Base-by-base conservation (phyloP, 2,888 invertebrate species). In the Embidobia sp. region DNA sequence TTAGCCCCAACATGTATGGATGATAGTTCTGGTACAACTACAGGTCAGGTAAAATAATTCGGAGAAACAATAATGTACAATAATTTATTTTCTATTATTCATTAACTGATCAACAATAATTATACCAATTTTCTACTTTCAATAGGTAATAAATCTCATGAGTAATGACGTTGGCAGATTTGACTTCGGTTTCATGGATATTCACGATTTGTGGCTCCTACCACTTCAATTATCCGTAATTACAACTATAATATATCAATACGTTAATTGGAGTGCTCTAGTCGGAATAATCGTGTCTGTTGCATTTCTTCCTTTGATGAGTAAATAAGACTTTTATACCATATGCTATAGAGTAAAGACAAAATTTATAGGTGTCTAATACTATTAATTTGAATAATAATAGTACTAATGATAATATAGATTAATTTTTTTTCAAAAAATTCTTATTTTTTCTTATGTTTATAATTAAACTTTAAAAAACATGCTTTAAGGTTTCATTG, bases 161-260 rank as follows among this genome's bases (percentile, higher is more conserved):
- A 94, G 95, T 18, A 95, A 95, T 81, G 96, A 96, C 84, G 95
- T 95, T 0, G 93, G 93, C 80, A 91, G 95, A 77, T 94, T 95
- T 84, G 95, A 95, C 85, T 91, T 93, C 77, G 93, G 93, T 7
- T 91, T 93, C 0, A 88, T 94, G 10, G 94, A 94, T 83, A 88
- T 93, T 0, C 95, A 95, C 85, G 95, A 94, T 83, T 90, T 95
- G 10, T 94, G 95, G 94, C 92, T 95, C 64, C 94, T 94, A 15
- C 95, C 95, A 0, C 78, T 94, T 3, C 93, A 95, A 85, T 92
- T 93, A 10, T 57, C 93, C 69, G 92, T 94, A 18, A 91, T 92
- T 13, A 90, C 91, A 5, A 90, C 88, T 53, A 89, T 53, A 11
- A 35, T 53, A 13, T 53, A 33, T 53, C 18, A 11, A 13, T 16